Conservation (phyloP, 2,888 invertebrate species). For the Drosophila colorata region DNA sequence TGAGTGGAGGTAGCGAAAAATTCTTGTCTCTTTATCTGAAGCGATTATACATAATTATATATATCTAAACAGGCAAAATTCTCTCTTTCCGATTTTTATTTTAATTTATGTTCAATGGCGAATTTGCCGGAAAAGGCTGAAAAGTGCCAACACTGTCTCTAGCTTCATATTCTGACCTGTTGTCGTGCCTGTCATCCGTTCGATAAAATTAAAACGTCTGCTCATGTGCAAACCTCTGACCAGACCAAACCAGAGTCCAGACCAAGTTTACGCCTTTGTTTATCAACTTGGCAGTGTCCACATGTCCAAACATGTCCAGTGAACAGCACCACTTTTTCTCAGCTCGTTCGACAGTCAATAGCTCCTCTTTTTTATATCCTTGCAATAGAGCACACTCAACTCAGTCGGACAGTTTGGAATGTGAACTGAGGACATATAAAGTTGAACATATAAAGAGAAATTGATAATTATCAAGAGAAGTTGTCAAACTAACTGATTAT, state of each 20-base stretch:
- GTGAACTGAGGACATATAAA: background rate
- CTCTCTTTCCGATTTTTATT: too few relatives aligned
- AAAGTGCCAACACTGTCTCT: conserved; percentile 11
- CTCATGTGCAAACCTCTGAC: conserved; percentile 65
- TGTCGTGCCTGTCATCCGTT: conserved; percentile 59
- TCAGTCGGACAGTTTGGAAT: conserved; percentile 11
- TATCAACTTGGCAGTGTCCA: conserved; percentile 61
- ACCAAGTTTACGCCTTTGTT: conserved; percentile 68
- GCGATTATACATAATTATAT: too few relatives aligned
- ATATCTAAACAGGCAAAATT: too few relatives aligned
- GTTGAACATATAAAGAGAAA: background rate
- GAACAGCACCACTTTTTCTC: conserved; percentile 22
- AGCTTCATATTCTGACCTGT: conserved; percentile 8
- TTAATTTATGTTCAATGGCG: too few relatives aligned
- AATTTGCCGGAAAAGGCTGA: background rate
- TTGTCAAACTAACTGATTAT: conserved; percentile 5
- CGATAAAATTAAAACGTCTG: conserved; percentile 78
- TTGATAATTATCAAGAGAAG: background rate
- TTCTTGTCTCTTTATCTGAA: too few relatives aligned
- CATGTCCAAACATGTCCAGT: conserved; percentile 16
- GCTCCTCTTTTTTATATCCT: conserved; percentile 2
- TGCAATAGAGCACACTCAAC: conserved; percentile 25
- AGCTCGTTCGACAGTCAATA: conserved; percentile 35
- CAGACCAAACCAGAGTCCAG: conserved; percentile 20
- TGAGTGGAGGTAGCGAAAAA: too few relatives aligned